Conservation (phyloP, 2,888 invertebrate species). For the Meiosimyza decipiens region DNA sequence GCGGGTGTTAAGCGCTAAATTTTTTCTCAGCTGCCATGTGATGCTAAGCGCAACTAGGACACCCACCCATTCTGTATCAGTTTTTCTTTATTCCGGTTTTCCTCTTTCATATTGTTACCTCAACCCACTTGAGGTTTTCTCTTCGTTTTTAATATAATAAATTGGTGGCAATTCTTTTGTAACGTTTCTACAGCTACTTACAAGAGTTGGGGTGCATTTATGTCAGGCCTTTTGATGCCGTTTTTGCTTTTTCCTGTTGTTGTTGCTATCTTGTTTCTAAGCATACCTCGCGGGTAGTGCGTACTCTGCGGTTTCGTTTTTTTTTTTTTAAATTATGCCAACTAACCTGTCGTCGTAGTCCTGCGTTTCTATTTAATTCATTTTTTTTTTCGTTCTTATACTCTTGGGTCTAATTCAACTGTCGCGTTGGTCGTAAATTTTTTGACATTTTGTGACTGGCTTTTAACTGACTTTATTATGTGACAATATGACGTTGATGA, state of each 20-base stretch:
- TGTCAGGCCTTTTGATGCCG: too few relatives aligned
- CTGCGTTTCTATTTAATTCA: not conserved
- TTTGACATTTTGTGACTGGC: constrained; percentile 19
- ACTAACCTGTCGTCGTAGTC: constrained; percentile 28
- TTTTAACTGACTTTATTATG: constrained; percentile 53
- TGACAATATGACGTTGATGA: constrained; percentile 55
- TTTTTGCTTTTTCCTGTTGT: not conserved
- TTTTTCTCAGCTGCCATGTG: constrained; percentile 27
- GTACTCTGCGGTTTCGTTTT: constrained; percentile 26
- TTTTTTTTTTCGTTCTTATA: not conserved
- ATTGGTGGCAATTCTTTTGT: constrained; percentile 57
- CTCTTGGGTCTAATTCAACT: constrained; percentile 11
- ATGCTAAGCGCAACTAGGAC: constrained; percentile 22
- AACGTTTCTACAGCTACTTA: constrained; percentile 52
- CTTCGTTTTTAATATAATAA: constrained; percentile 49
- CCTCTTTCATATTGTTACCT: constrained; percentile 1
- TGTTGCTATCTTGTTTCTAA: constrained; percentile 4
- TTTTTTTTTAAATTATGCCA: constrained; percentile 31
- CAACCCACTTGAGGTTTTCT: constrained; percentile 13
- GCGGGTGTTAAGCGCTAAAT: constrained; percentile 11
- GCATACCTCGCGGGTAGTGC: constrained; percentile 8
- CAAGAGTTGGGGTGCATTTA: constrained; percentile 10
- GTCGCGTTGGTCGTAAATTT: constrained; percentile 15
- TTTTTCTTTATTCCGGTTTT: constrained; percentile 42
- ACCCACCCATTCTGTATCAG: not conserved